These are phyloP conservation scores for Phymatocera aterrima DNA, from an alignment of 2,888 invertebrate genomes.

Conservation along the genomic window DNA sequence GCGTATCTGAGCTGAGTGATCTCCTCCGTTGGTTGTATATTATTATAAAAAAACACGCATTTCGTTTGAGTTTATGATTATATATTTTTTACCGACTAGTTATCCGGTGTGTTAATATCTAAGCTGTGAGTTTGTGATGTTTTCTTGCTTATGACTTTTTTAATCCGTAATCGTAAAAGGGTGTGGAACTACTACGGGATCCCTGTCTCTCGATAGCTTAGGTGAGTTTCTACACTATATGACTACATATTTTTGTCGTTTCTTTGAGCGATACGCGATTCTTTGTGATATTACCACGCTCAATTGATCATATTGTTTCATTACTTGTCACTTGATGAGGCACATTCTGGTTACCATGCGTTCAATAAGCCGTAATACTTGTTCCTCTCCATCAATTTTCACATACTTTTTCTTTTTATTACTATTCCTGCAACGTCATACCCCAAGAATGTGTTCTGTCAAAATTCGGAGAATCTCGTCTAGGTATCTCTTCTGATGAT, in stretches of 20 bases:
- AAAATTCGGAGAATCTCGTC: constrained; percentile 19
- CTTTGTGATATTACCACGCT: no score
- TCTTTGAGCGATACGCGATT: not conserved
- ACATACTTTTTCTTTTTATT: not conserved
- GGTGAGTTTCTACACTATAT: constrained; percentile 6
- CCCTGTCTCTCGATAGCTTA: constrained; percentile 24
- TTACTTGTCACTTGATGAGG: no score
- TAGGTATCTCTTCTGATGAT: not conserved
- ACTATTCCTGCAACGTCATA: constrained; percentile 10
- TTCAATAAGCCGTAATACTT: not conserved
- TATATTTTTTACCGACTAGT: not conserved
- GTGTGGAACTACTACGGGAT: constrained; percentile 38
- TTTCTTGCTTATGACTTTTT: not conserved
- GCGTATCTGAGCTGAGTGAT: constrained; percentile 56
- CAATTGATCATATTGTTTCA: not conserved
- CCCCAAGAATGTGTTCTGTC: constrained; percentile 1
- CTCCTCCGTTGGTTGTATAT: constrained; percentile 8
- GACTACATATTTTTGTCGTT: not conserved
- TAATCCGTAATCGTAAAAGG: constrained; percentile 27
- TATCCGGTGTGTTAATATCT: constrained; percentile 1
- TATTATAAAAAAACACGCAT: not conserved
- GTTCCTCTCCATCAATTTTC: not conserved
- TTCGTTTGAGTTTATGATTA: not conserved
- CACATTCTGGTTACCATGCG: not conserved
- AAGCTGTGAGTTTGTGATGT: constrained; percentile 1